Conservation (phyloP, 1,140 invertebrate species). For the Conus ventricosus region DNA sequence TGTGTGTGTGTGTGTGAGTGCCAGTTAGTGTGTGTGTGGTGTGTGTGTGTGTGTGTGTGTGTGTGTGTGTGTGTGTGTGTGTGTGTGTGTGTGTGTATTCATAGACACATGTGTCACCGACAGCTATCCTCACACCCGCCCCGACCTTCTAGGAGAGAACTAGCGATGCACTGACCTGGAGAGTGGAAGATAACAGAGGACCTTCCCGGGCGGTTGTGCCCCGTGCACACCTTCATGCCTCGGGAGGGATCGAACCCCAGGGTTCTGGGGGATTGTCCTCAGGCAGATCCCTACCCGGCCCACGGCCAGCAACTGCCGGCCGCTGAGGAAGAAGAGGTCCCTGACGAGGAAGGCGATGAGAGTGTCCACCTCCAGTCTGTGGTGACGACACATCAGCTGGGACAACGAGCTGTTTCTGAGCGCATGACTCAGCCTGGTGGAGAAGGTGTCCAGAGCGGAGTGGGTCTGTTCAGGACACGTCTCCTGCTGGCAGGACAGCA, state of each 20-base stretch:
- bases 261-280: conserved; percentile 1
- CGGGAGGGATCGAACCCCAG: neutral
- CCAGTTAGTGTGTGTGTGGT: no score
- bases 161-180: conserved; percentile 33
- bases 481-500: neutral
- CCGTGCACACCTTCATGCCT: conserved; percentile 23
- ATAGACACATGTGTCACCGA: no score
- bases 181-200: conserved; percentile 41
- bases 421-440: neutral
- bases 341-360: neutral
- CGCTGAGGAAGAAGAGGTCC: neutral
- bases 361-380: neutral
- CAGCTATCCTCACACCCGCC: no score
- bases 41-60: no score
- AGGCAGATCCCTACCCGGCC: conserved; percentile 31
- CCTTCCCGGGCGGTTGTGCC: conserved; percentile 34
- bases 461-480: neutral
- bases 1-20: no score
- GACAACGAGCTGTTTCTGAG: neutral
- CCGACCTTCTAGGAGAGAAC: no score
- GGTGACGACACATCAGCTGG: neutral
- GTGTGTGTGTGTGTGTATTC: no score
- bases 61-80: no score
- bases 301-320: conserved; percentile 14
- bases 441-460: neutral